These are phyloP conservation scores for Paelopatides confundens DNA, from an alignment of 53 echinoderm and acorn worm species.

Conservation along the genomic window DNA sequence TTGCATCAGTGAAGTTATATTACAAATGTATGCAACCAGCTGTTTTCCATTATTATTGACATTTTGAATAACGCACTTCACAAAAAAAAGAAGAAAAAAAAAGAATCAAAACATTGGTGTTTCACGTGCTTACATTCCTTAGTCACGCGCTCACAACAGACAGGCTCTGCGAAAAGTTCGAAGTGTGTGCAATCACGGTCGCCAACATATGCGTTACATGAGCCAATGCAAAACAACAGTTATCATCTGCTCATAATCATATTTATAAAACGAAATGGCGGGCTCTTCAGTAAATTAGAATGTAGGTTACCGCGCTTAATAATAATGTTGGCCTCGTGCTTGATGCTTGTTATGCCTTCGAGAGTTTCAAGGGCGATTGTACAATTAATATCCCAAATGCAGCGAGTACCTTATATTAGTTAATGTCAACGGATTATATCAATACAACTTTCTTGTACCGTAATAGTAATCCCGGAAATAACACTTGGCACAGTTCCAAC, in stretches of 20 bases:
- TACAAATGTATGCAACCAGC: too few relatives aligned
- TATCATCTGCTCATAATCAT: too few relatives aligned
- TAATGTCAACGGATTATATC: too few relatives aligned
- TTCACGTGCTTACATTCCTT: not conserved
- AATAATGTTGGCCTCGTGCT: not conserved
- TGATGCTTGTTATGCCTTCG: not conserved
- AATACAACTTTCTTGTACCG: too few relatives aligned
- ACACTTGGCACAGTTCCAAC: constrained; percentile 3
- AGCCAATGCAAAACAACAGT: too few relatives aligned
- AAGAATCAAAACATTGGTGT: not conserved
- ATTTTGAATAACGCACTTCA: not conserved
- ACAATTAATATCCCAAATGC: not conserved
- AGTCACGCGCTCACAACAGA: not conserved
- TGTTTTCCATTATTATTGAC: too few relatives aligned
- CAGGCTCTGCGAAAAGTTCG: not conserved
- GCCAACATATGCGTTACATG: too few relatives aligned
- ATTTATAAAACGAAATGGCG: too few relatives aligned
- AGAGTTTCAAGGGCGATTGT: not conserved
- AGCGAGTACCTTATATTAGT: not conserved
- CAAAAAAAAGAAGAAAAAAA: too few relatives aligned
- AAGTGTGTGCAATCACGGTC: not conserved
- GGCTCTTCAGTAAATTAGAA: not conserved
- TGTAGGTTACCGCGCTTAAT: not conserved
- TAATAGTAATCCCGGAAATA: not conserved
- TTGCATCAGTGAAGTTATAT: too few relatives aligned